Evolutionary conservation across 2,797 vertebrate genomes (phyloP).

Genomic region (Mormyrus hasselquistii): DNA sequence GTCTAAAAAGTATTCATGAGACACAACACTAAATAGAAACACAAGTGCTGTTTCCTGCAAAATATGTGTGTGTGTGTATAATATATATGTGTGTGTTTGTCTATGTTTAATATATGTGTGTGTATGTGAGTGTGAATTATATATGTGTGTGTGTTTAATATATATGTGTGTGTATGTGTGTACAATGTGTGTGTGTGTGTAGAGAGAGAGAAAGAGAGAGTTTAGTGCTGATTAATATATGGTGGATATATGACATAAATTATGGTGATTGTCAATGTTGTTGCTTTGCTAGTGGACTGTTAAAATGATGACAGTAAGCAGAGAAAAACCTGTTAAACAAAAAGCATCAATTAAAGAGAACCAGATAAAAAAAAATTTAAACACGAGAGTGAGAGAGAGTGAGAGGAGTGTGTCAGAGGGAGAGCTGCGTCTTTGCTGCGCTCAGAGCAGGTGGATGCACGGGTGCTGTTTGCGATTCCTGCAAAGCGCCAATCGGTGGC

Average conservation of each 20-base stretch:
- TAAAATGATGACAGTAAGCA: not conserved
- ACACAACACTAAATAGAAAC: not conserved
- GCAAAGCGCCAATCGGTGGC: constrained; percentile 36
- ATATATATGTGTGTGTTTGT: not conserved
- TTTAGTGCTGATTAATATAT: not conserved
- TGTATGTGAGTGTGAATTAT: not conserved
- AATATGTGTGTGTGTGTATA: not conserved
- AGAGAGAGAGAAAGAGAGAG: not conserved
- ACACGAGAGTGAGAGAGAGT: not conserved
- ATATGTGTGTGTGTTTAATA: not conserved
- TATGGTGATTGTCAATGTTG: not conserved
- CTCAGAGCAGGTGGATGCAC: not conserved
- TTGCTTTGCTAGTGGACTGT: not conserved
- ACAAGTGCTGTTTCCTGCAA: not conserved
- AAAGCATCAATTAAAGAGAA: not conserved
- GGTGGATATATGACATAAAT: not conserved
- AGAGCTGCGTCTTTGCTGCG: not conserved
- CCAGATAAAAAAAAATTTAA: not conserved
- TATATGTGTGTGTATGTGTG: not conserved
- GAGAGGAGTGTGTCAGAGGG: not conserved
- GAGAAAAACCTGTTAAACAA: not conserved
- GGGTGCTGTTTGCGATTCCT: constrained; percentile 37
- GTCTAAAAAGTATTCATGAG: constrained; percentile 11
- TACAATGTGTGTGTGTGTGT: not conserved
- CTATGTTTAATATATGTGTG: not conserved